A percentile compares a stretch with the other conserved stretches of the same genome.
Conservation (phyloP, 2,113 vertebrate genomes). For the Poicephalus gulielmi region DNA sequence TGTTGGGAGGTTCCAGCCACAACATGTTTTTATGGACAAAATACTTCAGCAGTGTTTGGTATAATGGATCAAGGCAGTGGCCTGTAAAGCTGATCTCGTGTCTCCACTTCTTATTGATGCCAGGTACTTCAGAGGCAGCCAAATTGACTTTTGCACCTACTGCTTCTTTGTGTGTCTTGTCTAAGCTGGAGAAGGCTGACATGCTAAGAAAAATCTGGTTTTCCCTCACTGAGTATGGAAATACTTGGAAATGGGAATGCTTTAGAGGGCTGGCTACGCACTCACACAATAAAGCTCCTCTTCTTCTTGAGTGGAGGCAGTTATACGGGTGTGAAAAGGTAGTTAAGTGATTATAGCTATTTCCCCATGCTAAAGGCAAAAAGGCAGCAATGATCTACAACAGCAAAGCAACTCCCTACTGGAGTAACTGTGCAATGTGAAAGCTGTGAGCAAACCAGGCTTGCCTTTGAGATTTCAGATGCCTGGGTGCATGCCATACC, state of each 20-base stretch:
- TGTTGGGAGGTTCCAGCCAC: background rate
- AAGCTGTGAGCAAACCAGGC: background rate
- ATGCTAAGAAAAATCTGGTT: background rate
- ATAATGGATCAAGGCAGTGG: background rate
- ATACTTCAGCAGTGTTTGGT: background rate
- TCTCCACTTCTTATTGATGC: background rate
- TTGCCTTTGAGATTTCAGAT: background rate
- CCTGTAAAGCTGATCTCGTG: background rate
- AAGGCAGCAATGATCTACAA: background rate
- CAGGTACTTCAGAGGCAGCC: background rate
- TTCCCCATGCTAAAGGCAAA: background rate
- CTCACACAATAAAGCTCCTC: background rate
- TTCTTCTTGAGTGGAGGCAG: background rate
- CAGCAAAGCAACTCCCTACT: background rate
- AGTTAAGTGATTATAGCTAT: background rate
- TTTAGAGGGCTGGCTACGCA: background rate
- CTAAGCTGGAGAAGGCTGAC: background rate
- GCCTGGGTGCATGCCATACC: background rate
- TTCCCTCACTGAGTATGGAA: background rate
- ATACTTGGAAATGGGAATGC: background rate
- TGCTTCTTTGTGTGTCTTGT: background rate
- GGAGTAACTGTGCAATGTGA: background rate
- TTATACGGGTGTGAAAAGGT: background rate
- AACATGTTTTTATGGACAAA: background rate
- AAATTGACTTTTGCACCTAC: background rate